phyloP scores from a whole-genome alignment of 2,797 vertebrate genomes.

The Nasua narica region DNA sequence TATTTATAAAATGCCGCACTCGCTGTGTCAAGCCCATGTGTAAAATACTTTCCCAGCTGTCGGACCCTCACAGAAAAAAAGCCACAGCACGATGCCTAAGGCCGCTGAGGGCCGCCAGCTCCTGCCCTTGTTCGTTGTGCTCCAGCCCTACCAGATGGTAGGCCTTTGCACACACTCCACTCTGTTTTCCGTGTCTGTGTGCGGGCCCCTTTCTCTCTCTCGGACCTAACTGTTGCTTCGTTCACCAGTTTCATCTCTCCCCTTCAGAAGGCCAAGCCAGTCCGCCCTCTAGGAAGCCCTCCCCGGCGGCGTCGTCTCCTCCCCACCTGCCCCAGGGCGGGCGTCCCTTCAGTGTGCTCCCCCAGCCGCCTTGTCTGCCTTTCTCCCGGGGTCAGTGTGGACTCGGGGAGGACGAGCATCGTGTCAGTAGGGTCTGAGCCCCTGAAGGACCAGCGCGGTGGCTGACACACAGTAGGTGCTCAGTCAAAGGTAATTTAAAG shows the following conservation, averaged over 20 bases:
- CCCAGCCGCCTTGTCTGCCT: background rate
- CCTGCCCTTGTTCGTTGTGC: background rate
- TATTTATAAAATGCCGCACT: background rate
- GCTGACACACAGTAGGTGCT: background rate
- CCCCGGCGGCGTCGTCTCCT: background rate
- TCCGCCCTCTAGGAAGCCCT: background rate
- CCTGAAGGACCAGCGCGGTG: background rate
- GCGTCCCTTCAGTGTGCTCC: background rate
- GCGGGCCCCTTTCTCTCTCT: background rate
- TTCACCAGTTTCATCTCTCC: background rate
- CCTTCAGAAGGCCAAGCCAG: background rate
- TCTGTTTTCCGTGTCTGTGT: rapidly evolving
- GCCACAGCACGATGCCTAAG: background rate
- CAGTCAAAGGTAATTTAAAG: background rate
- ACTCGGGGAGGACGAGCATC: background rate
- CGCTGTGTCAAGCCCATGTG: background rate
- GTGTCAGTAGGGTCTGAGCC: no score
- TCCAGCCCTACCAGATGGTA: no score
- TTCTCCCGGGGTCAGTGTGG: background rate
- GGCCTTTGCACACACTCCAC: background rate
- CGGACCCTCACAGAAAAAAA: background rate
- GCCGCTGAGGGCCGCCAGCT: background rate
- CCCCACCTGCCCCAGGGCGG: background rate
- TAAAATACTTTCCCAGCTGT: background rate
- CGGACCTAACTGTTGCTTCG: background rate